Conservation (phyloP, 1,140 invertebrate genomes). For the Notospermus geniculatus region DNA sequence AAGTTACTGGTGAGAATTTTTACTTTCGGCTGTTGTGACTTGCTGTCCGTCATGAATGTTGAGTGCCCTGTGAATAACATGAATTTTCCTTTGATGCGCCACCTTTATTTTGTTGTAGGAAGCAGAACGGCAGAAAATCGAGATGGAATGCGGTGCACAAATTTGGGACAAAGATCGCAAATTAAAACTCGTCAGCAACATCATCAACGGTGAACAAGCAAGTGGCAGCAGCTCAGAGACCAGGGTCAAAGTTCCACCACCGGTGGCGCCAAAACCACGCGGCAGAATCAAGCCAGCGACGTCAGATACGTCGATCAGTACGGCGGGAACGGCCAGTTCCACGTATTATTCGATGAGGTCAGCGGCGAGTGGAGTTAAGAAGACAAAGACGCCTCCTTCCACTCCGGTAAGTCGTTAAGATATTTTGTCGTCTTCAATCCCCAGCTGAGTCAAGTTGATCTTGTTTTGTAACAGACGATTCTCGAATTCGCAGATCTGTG, state of each 20-base stretch:
- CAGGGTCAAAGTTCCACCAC: slow-evolving; percentile 5
- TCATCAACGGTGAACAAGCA: slow-evolving; percentile 35
- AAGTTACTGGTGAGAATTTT: slow-evolving; percentile 48
- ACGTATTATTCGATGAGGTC: too few species aligned
- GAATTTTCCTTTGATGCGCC: neutral
- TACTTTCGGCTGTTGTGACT: too few species aligned
- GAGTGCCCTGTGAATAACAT: too few species aligned
- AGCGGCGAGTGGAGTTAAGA: too few species aligned
- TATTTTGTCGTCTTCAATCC: too few species aligned
- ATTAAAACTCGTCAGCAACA: slow-evolving; percentile 39
- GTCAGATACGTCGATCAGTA: slow-evolving; percentile 28
- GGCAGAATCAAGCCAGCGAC: slow-evolving; percentile 28
- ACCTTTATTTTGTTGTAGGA: slow-evolving; percentile 26
- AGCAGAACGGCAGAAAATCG: slow-evolving; percentile 38
- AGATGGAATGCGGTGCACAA: slow-evolving; percentile 34
- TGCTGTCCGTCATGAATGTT: too few species aligned
- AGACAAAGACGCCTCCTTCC: too few species aligned
- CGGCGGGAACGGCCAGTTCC: neutral
- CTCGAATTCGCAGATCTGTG: too few species aligned
- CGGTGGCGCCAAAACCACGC: slow-evolving; percentile 3
- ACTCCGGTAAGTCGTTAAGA: too few species aligned
- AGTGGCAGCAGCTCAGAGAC: slow-evolving; percentile 14
- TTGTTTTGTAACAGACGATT: too few species aligned
- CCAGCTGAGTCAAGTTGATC: too few species aligned
- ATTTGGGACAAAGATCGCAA: slow-evolving; percentile 43